These are phyloP conservation scores for Protonibea diacanthus DNA, from an alignment of 2,797 vertebrate genomes.

Conservation along the genomic window DNA sequence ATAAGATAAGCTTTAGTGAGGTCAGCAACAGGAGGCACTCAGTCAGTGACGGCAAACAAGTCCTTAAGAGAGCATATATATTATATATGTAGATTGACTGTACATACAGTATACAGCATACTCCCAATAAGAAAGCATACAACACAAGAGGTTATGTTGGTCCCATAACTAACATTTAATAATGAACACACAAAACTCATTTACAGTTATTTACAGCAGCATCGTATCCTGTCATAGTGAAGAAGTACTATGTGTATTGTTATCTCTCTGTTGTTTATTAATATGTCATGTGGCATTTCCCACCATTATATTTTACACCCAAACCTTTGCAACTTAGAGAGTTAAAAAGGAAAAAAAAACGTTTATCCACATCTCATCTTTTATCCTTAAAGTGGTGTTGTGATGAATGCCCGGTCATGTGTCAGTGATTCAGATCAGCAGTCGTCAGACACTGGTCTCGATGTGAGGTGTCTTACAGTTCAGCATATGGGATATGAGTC, in stretches of 20 bases:
- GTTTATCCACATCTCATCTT: neutral
- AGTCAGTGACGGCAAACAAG: neutral
- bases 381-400: neutral
- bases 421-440: neutral
- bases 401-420: neutral
- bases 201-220: slow-evolving; percentile 57
- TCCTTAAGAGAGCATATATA: neutral
- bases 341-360: neutral
- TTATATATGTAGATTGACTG: no score
- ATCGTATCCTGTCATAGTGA: neutral
- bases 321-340: neutral
- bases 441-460: slow-evolving; percentile 86
- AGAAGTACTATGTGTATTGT: neutral
- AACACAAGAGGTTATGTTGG: slow-evolving; percentile 1
- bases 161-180: slow-evolving; percentile 43
- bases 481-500: slow-evolving; percentile 82
- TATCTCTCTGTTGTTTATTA: neutral
- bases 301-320: neutral
- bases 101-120: no score
- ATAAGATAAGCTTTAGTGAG: neutral
- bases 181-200: slow-evolving; percentile 11
- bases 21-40: neutral
- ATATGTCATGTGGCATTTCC: neutral
- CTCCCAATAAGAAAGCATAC: neutral
- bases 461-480: slow-evolving; percentile 79